These are phyloP conservation scores for Halichoeres trimaculatus DNA, from an alignment of 2,113 vertebrate genomes.

Conservation along the genomic window DNA sequence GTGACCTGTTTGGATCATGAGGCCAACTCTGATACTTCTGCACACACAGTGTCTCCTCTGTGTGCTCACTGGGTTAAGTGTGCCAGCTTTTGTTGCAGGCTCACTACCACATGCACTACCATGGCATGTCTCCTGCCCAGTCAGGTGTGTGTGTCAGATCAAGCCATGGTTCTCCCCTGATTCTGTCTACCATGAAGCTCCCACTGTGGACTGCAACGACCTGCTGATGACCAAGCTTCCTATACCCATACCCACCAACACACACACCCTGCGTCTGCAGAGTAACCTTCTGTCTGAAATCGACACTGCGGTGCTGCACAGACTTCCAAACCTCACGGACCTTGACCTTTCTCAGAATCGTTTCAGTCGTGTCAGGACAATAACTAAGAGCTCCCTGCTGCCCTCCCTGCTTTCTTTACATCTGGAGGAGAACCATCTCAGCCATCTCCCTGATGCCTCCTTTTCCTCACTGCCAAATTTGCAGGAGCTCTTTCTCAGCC, in stretches of 20 bases:
- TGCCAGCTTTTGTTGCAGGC: slow-evolving; percentile 69
- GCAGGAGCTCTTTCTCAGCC: slow-evolving; percentile 94
- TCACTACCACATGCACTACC: slow-evolving; percentile 86
- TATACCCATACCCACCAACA: slow-evolving; percentile 81
- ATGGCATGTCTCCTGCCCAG: slow-evolving; percentile 89
- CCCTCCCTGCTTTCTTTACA: slow-evolving; percentile 90
- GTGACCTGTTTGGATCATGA: slow-evolving; percentile 70
- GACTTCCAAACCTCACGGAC: slow-evolving; percentile 90
- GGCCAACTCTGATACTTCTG: slow-evolving; percentile 70
- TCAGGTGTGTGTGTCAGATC: slow-evolving; percentile 90
- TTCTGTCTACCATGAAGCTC: slow-evolving; percentile 90
- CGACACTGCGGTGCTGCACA: slow-evolving; percentile 80
- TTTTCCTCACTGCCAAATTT: slow-evolving; percentile 86
- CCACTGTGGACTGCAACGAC: slow-evolving; percentile 94
- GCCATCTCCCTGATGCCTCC: slow-evolving; percentile 85
- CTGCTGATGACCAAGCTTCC: slow-evolving; percentile 87
- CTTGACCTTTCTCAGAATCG: slow-evolving; percentile 94
- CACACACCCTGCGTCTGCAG: slow-evolving; percentile 91
- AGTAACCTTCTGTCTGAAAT: slow-evolving; percentile 89
- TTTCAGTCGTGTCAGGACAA: slow-evolving; percentile 81
- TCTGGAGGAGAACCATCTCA: slow-evolving; percentile 92
- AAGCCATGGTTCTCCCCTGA: slow-evolving; percentile 94
- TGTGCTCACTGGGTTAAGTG: slow-evolving; percentile 55
- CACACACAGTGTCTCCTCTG: slow-evolving; percentile 82
- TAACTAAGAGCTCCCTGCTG: slow-evolving; percentile 79